These are phyloP conservation scores for Apantesis nais DNA, from an alignment of 2,888 invertebrate genomes.

Conservation along the genomic window DNA sequence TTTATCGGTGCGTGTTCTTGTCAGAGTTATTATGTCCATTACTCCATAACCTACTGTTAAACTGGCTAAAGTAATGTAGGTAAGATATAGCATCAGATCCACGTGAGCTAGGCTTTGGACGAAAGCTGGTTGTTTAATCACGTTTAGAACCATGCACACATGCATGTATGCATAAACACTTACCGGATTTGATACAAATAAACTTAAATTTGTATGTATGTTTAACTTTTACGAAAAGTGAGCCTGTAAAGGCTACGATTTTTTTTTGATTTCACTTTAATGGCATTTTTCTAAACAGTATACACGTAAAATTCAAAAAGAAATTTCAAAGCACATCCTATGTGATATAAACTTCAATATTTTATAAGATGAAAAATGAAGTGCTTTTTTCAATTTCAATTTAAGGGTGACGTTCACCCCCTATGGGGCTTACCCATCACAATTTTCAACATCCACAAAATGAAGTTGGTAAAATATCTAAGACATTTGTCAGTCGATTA, in stretches of 20 bases:
- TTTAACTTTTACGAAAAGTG: background rate
- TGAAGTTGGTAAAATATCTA: constrained; percentile 83
- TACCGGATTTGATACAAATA: background rate
- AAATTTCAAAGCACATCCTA: constrained; percentile 14
- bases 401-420: constrained; percentile 35
- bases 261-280: background rate
- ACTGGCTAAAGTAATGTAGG: too few species aligned
- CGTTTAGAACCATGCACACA: too few species aligned
- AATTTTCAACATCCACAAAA: constrained; percentile 68
- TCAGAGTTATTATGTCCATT: too few species aligned
- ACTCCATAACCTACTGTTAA: background rate
- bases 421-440: constrained; percentile 44
- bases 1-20: background rate
- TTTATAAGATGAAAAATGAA: constrained; percentile 22
- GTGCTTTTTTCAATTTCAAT: constrained; percentile 45
- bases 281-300: background rate
- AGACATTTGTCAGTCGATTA: constrained; percentile 85
- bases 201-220: background rate
- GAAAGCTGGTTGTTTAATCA: too few species aligned
- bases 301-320: background rate
- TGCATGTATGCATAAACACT: too few species aligned
- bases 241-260: background rate
- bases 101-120: too few species aligned
- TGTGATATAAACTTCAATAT: constrained; percentile 16
- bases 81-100: too few species aligned